phyloP scores from a whole-genome alignment of 2,113 vertebrate genomes.

The Sinocyclocheilus anshuiensis region DNA sequence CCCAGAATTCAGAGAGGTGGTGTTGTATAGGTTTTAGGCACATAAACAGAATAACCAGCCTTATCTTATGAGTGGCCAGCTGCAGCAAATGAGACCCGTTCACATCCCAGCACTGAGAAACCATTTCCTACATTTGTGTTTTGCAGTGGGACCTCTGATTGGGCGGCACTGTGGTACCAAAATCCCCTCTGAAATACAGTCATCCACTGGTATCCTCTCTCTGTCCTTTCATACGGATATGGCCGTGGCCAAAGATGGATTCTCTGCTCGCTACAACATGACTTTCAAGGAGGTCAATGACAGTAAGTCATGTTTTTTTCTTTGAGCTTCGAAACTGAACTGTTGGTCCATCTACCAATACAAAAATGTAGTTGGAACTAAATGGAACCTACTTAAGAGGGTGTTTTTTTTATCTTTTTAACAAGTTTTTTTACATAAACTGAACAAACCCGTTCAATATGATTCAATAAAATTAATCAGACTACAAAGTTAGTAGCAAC shows the following conservation, averaged over 20 bases:
- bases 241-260: slow-evolving; percentile 97
- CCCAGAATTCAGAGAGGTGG: slow-evolving; percentile 59
- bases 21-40: slow-evolving; percentile 15
- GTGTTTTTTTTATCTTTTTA: neutral
- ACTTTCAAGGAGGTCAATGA: slow-evolving; percentile 89
- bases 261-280: slow-evolving; percentile 94
- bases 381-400: neutral
- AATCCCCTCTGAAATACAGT: slow-evolving; percentile 91
- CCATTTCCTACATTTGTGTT: slow-evolving; percentile 44
- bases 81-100: neutral
- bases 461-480: no score
- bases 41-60: neutral
- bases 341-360: neutral
- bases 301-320: slow-evolving; percentile 79
- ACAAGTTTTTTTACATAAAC: no score
- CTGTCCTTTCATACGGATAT: slow-evolving; percentile 96
- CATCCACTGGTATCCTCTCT: slow-evolving; percentile 90
- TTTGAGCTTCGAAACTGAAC: neutral
- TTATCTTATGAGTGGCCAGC: neutral
- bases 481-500: neutral
- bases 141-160: slow-evolving; percentile 92
- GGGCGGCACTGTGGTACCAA: slow-evolving; percentile 94
- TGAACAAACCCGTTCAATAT: no score
- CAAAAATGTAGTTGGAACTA: neutral
- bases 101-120: slow-evolving; percentile 41